Evolutionary conservation across 2,797 vertebrate genomes (phyloP).

Genomic region (Oceanodroma leucorhoa): DNA sequence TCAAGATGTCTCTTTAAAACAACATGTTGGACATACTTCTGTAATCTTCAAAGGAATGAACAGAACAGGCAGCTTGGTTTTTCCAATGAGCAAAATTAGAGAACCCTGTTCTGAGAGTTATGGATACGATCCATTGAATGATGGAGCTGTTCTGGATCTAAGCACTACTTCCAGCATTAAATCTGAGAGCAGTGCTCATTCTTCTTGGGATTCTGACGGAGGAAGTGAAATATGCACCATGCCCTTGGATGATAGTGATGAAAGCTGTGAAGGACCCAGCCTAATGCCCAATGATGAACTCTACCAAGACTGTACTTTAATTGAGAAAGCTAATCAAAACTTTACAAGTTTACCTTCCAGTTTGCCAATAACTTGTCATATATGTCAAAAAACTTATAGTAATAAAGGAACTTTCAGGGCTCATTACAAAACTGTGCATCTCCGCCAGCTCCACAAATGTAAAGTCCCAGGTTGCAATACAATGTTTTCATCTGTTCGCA

Average conservation of each 20-base stretch:
- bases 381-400: slow-evolving; percentile 96
- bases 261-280: slow-evolving; percentile 82
- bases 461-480: slow-evolving; percentile 93
- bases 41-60: slow-evolving; percentile 91
- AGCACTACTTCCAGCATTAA: slow-evolving; percentile 86
- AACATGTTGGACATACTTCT: slow-evolving; percentile 82
- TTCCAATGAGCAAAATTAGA: slow-evolving; percentile 85
- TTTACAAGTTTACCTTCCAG: slow-evolving; percentile 72
- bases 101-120: slow-evolving; percentile 72
- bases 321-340: slow-evolving; percentile 77
- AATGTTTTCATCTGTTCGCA: slow-evolving; percentile 94
- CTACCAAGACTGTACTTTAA: slow-evolving; percentile 70
- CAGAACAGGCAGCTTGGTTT: slow-evolving; percentile 88
- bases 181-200: slow-evolving; percentile 80
- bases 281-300: slow-evolving; percentile 73
- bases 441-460: slow-evolving; percentile 93
- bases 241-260: slow-evolving; percentile 87
- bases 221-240: slow-evolving; percentile 84
- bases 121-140: slow-evolving; percentile 69
- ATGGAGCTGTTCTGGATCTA: slow-evolving; percentile 89
- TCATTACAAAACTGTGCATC: slow-evolving; percentile 97
- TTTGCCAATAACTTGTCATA: slow-evolving; percentile 90
- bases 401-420: slow-evolving; percentile 96
- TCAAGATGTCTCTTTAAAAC: slow-evolving; percentile 78
- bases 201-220: slow-evolving; percentile 93